Conservation (phyloP, 2,797 vertebrate genomes). For the Vipera ursinii region DNA sequence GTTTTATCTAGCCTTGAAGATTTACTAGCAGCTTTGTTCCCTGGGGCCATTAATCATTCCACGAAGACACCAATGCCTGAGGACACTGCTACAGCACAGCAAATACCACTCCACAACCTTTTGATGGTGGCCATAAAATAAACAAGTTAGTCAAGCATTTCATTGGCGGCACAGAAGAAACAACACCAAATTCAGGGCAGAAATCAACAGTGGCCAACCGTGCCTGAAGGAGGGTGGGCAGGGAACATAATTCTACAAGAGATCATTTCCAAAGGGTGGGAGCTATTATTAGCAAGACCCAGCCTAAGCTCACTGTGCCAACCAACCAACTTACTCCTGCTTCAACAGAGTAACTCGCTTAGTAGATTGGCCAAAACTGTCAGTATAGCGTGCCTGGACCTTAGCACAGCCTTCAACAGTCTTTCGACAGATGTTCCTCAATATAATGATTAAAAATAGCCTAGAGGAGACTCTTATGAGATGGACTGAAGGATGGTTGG, state of each 20-base stretch:
- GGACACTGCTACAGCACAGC: slow-evolving; percentile 20
- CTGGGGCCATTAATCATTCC: slow-evolving; percentile 28
- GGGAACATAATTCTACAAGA: not conserved
- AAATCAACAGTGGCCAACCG: not conserved
- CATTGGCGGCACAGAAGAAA: slow-evolving; percentile 2
- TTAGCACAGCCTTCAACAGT: not conserved
- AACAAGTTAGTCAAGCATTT: slow-evolving; percentile 28
- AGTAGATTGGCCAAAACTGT: too few species aligned
- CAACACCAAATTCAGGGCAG: fast-evolving
- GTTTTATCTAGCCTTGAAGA: slow-evolving; percentile 33
- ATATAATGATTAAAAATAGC: not conserved
- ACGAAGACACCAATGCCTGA: slow-evolving; percentile 25
- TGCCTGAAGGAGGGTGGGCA: fast-evolving
- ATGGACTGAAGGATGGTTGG: not conserved
- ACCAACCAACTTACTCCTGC: not conserved
- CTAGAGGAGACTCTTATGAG: not conserved
- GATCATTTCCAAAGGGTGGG: not conserved
- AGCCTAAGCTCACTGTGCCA: not conserved
- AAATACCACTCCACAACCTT: slow-evolving; percentile 29
- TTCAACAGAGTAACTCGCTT: not conserved
- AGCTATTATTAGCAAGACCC: not conserved
- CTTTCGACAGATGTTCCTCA: not conserved
- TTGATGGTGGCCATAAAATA: slow-evolving; percentile 35
- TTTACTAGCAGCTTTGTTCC: slow-evolving; percentile 53
- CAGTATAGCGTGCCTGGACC: not conserved